Percentiles rank a stretch among this genome's conserved stretches.
These are phyloP conservation scores for Amblyopsis rosae DNA, from an alignment of 2,113 vertebrate genomes.

Conservation along the genomic window DNA sequence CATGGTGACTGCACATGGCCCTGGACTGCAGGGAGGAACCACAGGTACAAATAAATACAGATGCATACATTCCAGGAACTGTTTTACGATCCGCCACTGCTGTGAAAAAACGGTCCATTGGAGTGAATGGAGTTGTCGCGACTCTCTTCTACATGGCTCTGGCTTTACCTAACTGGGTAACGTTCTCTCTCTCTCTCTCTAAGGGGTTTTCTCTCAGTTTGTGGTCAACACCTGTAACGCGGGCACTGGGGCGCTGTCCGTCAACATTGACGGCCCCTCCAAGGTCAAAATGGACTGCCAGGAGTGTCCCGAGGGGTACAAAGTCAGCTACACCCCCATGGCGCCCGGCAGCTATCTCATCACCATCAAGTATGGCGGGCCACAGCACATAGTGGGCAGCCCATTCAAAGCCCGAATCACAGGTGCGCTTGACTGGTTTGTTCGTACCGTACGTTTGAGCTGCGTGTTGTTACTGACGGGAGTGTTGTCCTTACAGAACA, in stretches of 20 bases:
- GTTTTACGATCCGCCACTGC: too few relatives aligned
- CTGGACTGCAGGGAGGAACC: constrained; percentile 88
- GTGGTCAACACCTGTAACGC: constrained; percentile 90
- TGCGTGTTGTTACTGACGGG: constrained; percentile 44
- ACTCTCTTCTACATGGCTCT: too few relatives aligned
- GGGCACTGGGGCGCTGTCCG: constrained; percentile 86
- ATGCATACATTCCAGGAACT: neutral
- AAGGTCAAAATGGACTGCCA: constrained; percentile 95
- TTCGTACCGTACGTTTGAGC: constrained; percentile 46
- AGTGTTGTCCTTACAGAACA: constrained; percentile 40
- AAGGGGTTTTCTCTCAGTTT: constrained; percentile 89
- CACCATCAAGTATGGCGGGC: constrained; percentile 94
- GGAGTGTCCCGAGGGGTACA: constrained; percentile 90
- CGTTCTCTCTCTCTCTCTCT: neutral
- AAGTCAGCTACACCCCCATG: constrained; percentile 93
- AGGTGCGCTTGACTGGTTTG: constrained; percentile 74
- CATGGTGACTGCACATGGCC: constrained; percentile 89
- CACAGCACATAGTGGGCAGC: constrained; percentile 94
- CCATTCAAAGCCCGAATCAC: constrained; percentile 97
- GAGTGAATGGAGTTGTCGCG: too few relatives aligned
- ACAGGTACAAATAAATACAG: constrained; percentile 77
- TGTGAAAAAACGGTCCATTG: too few relatives aligned
- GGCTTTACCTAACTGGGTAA: neutral
- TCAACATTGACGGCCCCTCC: constrained; percentile 94
- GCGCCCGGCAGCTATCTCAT: constrained; percentile 97